phyloP scores from a whole-genome alignment of 1,140 invertebrate genomes.

The Rhopalosiphum padi region DNA sequence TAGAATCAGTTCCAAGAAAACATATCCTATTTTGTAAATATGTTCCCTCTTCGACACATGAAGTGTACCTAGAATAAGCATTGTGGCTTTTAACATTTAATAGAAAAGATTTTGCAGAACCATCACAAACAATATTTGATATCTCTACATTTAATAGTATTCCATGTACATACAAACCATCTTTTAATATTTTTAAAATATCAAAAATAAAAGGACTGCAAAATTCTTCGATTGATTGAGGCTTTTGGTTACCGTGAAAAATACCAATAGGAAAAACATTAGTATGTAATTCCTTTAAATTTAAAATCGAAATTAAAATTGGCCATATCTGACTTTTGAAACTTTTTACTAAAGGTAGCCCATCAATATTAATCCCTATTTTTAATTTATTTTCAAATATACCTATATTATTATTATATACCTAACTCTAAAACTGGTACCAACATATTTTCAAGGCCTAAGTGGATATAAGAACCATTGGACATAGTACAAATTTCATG shows the following conservation, averaged over 20 bases:
- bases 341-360: neutral
- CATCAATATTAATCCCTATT: constrained; percentile 32
- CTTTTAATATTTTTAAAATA: neutral
- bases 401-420: too few species aligned
- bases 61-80: too few species aligned
- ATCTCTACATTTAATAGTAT: neutral
- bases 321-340: neutral
- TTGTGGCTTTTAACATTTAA: constrained; percentile 65
- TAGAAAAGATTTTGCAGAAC: constrained; percentile 64
- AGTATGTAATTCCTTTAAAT: neutral
- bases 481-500: too few species aligned
- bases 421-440: too few species aligned
- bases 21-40: too few species aligned
- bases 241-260: neutral
- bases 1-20: too few species aligned
- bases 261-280: constrained; percentile 21
- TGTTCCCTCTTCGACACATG: too few species aligned
- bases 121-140: neutral
- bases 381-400: neutral
- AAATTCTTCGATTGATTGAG: neutral
- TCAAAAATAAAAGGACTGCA: neutral
- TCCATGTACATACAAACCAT: neutral
- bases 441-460: too few species aligned
- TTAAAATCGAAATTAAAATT: constrained; percentile 28
- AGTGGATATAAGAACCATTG: too few species aligned